Evolutionary conservation across 2,888 invertebrate species (phyloP), one percentile per base, ranked within the genome.

Genomic region (Tridacna gigas): DNA sequence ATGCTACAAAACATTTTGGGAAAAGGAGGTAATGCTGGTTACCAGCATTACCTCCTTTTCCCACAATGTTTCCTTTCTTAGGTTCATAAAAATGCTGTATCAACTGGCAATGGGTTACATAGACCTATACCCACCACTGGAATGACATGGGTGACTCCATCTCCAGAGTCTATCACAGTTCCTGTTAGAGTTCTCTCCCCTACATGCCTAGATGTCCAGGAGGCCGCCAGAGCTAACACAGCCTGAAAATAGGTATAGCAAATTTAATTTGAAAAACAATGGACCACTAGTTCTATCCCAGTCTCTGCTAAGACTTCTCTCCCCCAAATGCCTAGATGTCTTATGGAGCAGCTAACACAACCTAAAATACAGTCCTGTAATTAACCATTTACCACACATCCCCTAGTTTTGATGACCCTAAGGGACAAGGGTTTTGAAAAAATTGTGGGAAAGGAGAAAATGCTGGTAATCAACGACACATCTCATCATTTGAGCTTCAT

Each of bases 71-170:
- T 56, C 9, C 56, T 56, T 56, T 56, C 56, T 37, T 37, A 37
- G 37, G 37, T 2, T 37, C 37, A 37, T 37, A 2, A 37, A 63
- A 9, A 63, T 2, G 7, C 3, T 2, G 63, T 2, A 63, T 13
- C 4, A 4, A 4, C 7, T 22, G 63, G 22, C 9, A 63, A 63
- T 63, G 22, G 22, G 63, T 25, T 22, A 25, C 22, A n/a, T 9
- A n/a, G 22, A 22, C 4, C 13, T 13, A 63, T 18, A 93, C 94
- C 95, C 96, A 97, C 97, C 93, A 99, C 99, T 89, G 99, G 99
- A 95, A 99, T 99, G 93, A 99, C 99, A 94, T 99, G 99, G 84
- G 99, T 99, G 61, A 99, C 99, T 93, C 99, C 99, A 95, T 99
- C 99, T 37, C 99, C 99, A 95, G 99, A 99, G 95, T 99, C 99